Evolutionary conservation across 2,797 vertebrate genomes (phyloP).

Genomic region (Rhodeus uyekii): DNA sequence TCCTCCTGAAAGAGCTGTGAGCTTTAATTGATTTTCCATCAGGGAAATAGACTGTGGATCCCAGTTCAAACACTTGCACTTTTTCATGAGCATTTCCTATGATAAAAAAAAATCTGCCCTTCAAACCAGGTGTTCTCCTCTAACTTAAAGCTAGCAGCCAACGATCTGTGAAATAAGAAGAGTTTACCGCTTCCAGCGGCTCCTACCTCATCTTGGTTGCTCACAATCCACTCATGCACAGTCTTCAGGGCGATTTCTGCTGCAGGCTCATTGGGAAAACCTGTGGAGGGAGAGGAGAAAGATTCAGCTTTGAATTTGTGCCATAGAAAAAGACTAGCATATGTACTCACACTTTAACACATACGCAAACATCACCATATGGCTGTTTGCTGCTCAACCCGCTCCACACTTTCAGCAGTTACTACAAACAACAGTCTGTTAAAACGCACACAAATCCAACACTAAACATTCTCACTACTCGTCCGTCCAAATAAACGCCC

Average conservation of each 20-base stretch:
- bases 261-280: constrained; percentile 96
- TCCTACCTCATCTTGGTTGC: constrained; percentile 89
- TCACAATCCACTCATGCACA: constrained; percentile 87
- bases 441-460: constrained; percentile 16
- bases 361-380: constrained; percentile 20
- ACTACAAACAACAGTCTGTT: constrained; percentile 17
- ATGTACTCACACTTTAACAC: constrained; percentile 33
- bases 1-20: constrained; percentile 27
- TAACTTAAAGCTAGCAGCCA: not conserved
- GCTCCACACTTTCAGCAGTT: constrained; percentile 8
- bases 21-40: constrained; percentile 43
- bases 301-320: constrained; percentile 35
- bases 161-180: not conserved
- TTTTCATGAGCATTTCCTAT: not conserved
- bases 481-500: constrained; percentile 26
- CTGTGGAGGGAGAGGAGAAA: constrained; percentile 67
- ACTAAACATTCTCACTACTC: constrained; percentile 30
- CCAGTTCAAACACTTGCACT: not conserved
- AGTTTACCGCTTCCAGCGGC: not conserved
- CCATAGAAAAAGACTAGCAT: constrained; percentile 7
- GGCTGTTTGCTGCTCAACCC: constrained; percentile 16
- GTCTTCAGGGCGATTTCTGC: constrained; percentile 90
- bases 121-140: not conserved
- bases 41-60: constrained; percentile 37
- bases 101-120: not conserved